Evolutionary conservation across 2,113 vertebrate genomes (phyloP), one percentile per base, ranked within the genome.

Genomic region (Seriola aureovittata): DNA sequence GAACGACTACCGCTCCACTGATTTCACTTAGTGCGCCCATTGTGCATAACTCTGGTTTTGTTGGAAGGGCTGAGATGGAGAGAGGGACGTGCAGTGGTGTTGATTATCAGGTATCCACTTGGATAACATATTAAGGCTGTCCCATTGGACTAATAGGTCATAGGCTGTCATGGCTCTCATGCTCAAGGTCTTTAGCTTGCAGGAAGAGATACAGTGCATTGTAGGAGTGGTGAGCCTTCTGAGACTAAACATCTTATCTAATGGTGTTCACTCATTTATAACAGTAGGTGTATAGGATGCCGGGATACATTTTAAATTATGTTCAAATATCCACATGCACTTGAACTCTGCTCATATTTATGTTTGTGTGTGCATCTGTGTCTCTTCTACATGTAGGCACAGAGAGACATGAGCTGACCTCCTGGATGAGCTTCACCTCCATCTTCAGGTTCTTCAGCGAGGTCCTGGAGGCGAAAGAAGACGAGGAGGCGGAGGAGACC

Each of bases 371-470:
- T 50, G 11, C 36, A 13, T 78, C 1, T 81, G 70, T 54, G 48
- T 75, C 7, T 81, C 42, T 66, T 75, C 60, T 59, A 21, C 70
- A 14, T 80, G 50, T 92, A 99, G 98, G 98, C 88, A 99, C 98
- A 0, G 98, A 99, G 86, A 96, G 96, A 23, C 98, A 99, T n/a
- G 98, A 99, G 86, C 91, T 99, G 76, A 99, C 97, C 38, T 97
- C 98, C 80, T 99, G 98, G 98, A 97, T 93, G 92, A 99, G 98
- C 92, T 98, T 97, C 89, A 87, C 95, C 40, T 99, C 98, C 34
- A 96, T 99, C 93, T 99, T 99, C 95, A 95, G 92, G 82, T 99
- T 98, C 94, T 98, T 99, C 90, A 85, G 62, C 0, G 94, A 97
- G 48, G 95, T 96, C 5, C 44, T 97, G 14, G 95, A 97, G 86